phyloP scores from a whole-genome alignment of 2,888 invertebrate species.

The Eudasyphora cyanicolor region DNA sequence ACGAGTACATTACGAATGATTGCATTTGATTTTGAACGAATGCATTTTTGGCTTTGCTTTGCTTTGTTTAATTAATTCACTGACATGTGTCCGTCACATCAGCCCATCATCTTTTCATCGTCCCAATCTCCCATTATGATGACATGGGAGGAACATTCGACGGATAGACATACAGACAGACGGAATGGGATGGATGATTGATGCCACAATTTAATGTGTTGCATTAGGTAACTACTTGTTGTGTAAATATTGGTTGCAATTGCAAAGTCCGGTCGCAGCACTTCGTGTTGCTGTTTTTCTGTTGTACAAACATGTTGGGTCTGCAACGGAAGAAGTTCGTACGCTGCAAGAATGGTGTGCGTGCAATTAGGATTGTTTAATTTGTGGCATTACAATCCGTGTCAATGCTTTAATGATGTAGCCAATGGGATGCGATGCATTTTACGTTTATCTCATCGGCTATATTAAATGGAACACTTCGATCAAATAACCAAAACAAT shows the following conservation, averaged over 20 bases:
- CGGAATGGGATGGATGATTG: neutral
- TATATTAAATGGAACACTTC: constrained; percentile 11
- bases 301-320: constrained; percentile 2
- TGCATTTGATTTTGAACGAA: neutral
- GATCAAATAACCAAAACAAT: constrained; percentile 66
- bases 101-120: neutral
- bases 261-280: neutral
- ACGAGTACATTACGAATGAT: constrained; percentile 4
- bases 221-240: constrained; percentile 42
- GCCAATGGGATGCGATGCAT: constrained; percentile 43
- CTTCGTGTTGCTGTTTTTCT: neutral
- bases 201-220: constrained; percentile 42
- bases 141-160: neutral
- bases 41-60: neutral
- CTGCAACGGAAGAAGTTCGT: neutral
- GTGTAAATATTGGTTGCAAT: constrained; percentile 33
- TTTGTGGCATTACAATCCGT: constrained; percentile 56
- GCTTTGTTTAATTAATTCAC: constrained; percentile 78
- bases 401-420: constrained; percentile 54
- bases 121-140: neutral
- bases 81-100: constrained; percentile 73
- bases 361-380: constrained; percentile 44
- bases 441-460: constrained; percentile 60
- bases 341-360: neutral
- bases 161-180: neutral